Percentiles rank a stretch among this genome's conserved stretches.
phyloP scores from a whole-genome alignment of 2,113 vertebrate genomes.

The Oryzias celebensis region DNA sequence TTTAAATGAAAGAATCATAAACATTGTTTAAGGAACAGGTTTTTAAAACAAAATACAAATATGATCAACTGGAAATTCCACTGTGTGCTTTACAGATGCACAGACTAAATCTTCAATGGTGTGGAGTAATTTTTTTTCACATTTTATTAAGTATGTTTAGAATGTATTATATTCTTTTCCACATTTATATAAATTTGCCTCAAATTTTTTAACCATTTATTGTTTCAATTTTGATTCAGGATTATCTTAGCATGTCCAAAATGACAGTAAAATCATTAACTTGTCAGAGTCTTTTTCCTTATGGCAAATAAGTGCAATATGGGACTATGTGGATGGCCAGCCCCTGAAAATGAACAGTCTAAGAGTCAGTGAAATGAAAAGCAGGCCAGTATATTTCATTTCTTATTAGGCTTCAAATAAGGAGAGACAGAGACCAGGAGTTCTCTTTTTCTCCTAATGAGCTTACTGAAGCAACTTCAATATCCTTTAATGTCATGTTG shows the following conservation, averaged over 20 bases:
- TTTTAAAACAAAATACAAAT: conserved; percentile 1
- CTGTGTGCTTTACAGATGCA: too few relatives aligned
- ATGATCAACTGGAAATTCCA: background rate
- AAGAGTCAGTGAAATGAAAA: conserved; percentile 62
- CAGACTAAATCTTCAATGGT: too few relatives aligned
- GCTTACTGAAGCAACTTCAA: conserved; percentile 76
- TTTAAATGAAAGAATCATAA: conserved; percentile 10
- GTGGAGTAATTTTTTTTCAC: too few relatives aligned
- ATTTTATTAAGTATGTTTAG: too few relatives aligned
- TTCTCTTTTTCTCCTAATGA: conserved; percentile 62
- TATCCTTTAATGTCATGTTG: conserved; percentile 79
- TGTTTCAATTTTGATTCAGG: conserved; percentile 14
- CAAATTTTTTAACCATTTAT: background rate
- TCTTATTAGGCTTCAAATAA: conserved; percentile 57
- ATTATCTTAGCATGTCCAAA: conserved; percentile 10
- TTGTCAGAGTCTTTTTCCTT: conserved; percentile 23
- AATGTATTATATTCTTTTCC: too few relatives aligned
- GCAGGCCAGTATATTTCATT: conserved; percentile 62
- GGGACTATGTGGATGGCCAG: conserved; percentile 38
- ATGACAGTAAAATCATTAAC: conserved; percentile 29
- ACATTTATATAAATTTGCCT: too few relatives aligned
- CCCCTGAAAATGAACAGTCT: conserved; percentile 33
- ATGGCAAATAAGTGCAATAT: conserved; percentile 46
- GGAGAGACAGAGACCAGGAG: conserved; percentile 54
- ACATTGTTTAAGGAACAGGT: background rate